Conservation (phyloP, 2,888 invertebrate genomes). For the Fabriciana adippe region DNA sequence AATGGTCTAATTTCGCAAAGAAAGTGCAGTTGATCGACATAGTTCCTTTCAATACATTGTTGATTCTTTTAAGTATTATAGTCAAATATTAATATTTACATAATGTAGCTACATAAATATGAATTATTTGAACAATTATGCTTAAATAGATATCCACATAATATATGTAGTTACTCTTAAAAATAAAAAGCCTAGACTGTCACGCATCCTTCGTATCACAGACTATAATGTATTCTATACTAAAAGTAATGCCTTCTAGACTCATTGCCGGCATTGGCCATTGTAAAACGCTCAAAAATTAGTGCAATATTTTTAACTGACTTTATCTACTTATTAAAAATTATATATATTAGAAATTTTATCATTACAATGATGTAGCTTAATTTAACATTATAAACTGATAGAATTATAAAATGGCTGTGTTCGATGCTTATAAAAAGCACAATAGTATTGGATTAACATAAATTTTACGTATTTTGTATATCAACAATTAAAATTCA, state of each 20-base stretch:
- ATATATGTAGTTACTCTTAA: too few relatives aligned
- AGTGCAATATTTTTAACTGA: conserved; percentile 3
- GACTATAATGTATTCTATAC: too few relatives aligned
- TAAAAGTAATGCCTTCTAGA: too few relatives aligned
- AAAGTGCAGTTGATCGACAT: too few relatives aligned
- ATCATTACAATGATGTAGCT: conserved; percentile 20
- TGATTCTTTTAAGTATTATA: too few relatives aligned
- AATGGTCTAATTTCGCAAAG: not conserved
- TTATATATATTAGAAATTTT: conserved; percentile 16
- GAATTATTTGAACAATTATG: too few relatives aligned
- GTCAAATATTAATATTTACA: too few relatives aligned
- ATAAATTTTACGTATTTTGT: conserved; percentile 38
- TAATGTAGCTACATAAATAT: too few relatives aligned
- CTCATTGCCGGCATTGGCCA: not conserved
- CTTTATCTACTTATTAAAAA: not conserved
- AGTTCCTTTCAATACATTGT: too few relatives aligned
- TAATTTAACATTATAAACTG: conserved; percentile 48
- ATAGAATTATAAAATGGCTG: conserved; percentile 75
- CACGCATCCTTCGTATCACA: too few relatives aligned
- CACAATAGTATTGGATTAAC: conserved; percentile 61
- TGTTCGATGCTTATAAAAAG: conserved; percentile 72
- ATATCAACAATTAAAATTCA: conserved; percentile 20
- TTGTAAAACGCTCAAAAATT: not conserved
- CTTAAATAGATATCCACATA: too few relatives aligned
- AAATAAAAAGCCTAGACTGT: too few relatives aligned